These are phyloP conservation scores for Deilephila porcellus DNA, from an alignment of 2,888 invertebrate genomes.

Conservation along the genomic window DNA sequence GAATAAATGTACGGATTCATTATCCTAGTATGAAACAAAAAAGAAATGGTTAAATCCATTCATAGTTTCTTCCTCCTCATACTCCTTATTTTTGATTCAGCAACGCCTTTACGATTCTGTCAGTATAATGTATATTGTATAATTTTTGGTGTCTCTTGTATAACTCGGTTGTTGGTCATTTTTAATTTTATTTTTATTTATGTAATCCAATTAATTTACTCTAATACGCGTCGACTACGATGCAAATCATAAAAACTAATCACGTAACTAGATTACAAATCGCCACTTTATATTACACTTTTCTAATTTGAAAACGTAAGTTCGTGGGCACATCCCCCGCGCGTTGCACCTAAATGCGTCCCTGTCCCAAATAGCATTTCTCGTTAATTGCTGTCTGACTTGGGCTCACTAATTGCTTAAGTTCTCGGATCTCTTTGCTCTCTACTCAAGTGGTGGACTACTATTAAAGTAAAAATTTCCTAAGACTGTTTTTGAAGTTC, in stretches of 20 bases:
- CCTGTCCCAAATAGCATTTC: conserved; percentile 73
- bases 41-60: too few species aligned
- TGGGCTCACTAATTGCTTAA: conserved; percentile 83
- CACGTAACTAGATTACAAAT: background rate
- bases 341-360: background rate
- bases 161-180: too few species aligned
- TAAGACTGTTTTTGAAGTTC: conserved; percentile 74
- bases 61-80: too few species aligned
- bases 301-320: background rate
- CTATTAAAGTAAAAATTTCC: conserved; percentile 77
- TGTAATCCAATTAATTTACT: background rate
- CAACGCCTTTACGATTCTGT: too few species aligned
- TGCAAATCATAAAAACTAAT: background rate
- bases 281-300: too few species aligned
- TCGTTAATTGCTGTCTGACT: conserved; percentile 83
- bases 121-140: too few species aligned
- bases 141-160: too few species aligned
- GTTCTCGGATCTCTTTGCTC: conserved; percentile 80
- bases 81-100: too few species aligned
- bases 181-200: background rate
- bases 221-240: background rate
- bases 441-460: conserved; percentile 76
- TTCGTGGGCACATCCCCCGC: background rate
- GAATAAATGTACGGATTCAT: too few species aligned
- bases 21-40: too few species aligned